Base-by-base conservation (phyloP, 2,797 vertebrate species). In the Sciurus vulgaris region DNA sequence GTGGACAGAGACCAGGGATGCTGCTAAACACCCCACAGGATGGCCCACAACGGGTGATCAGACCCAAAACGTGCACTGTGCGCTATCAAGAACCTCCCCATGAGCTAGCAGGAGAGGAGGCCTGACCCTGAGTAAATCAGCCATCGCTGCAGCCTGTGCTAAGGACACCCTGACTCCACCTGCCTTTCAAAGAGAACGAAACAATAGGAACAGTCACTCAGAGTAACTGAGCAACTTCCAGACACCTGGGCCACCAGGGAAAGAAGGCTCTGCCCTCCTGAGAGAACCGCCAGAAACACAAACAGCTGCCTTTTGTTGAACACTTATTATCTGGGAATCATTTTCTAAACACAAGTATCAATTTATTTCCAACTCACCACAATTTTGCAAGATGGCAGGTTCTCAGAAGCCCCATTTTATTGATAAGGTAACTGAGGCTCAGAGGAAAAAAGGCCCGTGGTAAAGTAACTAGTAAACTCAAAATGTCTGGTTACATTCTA, bases 151-250 rank as follows among this genome's bases (percentile, higher is more conserved):
- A 8, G 56, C 9, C 12, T 33, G 33, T 63, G 13, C 17, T 86
- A 65, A 51, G 5, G 33, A 87, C 51, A 69, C 85, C 86, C 30
- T 22, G 5, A 30, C 51, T 87, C 84, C 96, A 93, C 84, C 90
- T 65, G 69, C 47, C 74, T 86, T 93, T 91, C 90, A 95, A 93
- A 96, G 56, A 24, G 47, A 85, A 72, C 47, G 54, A 90, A 96
- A 96, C 84, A 95, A 89, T 59, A 79, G 44, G 38, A 41, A 63
- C 67, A 49, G 54, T 82, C 61, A 20, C 26, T 47, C 93, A 59
- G 73, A 96, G 86, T n/a, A 54, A n/a, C 72, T 3, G 15, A 61
- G 91, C 63, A 88, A 89, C 89, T 33, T 7, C 44, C 17, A 41
- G 54, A 86, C 51, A 56, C 5, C 69, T 17, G 30, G 63, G 54